Base-by-base conservation (phyloP, 2,113 vertebrate genomes). In the Glareola pratincola region DNA sequence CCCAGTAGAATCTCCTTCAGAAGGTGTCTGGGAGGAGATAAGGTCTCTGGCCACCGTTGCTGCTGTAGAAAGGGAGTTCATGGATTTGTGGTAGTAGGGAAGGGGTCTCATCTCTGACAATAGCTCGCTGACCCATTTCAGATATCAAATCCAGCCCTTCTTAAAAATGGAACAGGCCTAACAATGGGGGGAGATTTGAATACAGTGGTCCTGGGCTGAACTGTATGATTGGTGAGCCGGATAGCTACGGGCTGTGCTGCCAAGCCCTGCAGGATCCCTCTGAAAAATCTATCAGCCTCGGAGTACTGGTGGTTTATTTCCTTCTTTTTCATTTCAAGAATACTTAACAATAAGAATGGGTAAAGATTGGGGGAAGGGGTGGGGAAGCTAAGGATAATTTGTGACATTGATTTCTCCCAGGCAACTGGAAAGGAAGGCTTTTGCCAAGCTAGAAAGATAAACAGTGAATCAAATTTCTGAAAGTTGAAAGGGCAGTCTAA, bases 141-240 rank as follows among this genome's bases (percentile, higher is more conserved):
- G 20, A 23, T 73, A 71, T 41, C 34, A 90, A 14, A 67, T 71
- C 27, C 60, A 76, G 10, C 18, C 24, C 7, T 78, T 81, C 62
- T 20, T 10, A 74, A 81, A 85, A 88, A 21, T 5, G 9, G 32
- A 19, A 21, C 4, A 2, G 12, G 4, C 2, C 51, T 34, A 37
- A 30, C 5, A 21, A 0, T 36, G 20, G 1, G 6, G n/a, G 30
- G 5, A 67, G 23, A 30, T 30, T 26, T 23, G 39, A 30, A 26
- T 29, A 7, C 4, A 20, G 59, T 8, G 9, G 12, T 77, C 41
- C 43, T 59, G 64, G 54, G 12, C n/a, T 66, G 37, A 87, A 11
- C 3, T 43, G 12, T 37, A 0, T 21, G 4, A 11, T 48, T 9
- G 15, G 47, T 27, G 39, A 32, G 6, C 10, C 34, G 1, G 4